phyloP scores from a whole-genome alignment of 2,113 vertebrate genomes.

The Boulengerochromis microlepis region DNA sequence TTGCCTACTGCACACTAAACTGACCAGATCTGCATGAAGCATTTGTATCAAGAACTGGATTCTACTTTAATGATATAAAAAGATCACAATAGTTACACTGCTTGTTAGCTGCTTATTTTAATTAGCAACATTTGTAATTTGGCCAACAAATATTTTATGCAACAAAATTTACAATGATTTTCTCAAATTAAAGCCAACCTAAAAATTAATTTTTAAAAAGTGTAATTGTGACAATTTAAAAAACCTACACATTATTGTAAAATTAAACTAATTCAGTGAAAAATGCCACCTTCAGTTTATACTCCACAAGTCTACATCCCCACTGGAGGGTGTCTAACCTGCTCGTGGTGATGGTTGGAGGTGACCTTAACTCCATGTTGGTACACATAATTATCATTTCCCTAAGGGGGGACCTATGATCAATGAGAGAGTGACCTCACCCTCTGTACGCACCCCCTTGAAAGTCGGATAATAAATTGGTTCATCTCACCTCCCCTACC shows the following conservation, averaged over 20 bases:
- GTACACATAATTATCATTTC: slow-evolving; percentile 54
- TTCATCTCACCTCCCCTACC: slow-evolving; percentile 44
- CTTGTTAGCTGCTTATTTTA: background rate
- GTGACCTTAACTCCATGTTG: slow-evolving; percentile 30
- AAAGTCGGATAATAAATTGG: slow-evolving; percentile 60
- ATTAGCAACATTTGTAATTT: background rate
- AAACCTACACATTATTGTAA: background rate
- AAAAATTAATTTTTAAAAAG: background rate
- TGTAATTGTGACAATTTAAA: background rate
- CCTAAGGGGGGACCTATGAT: slow-evolving; percentile 38
- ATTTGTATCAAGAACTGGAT: background rate
- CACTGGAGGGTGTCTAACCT: background rate
- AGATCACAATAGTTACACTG: background rate
- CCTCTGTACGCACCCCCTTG: slow-evolving; percentile 10
- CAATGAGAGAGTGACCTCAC: slow-evolving; percentile 63
- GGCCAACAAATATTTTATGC: background rate
- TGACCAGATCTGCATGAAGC: background rate
- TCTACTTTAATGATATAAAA: background rate
- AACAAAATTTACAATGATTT: background rate
- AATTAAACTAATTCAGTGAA: background rate
- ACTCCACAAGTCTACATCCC: background rate
- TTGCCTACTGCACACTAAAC: background rate
- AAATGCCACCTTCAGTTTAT: background rate
- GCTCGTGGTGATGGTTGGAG: background rate
- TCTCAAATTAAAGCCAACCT: background rate